These are phyloP conservation scores for Chaunax sp. DNA, from an alignment of 2,797 vertebrate genomes.

Conservation along the genomic window DNA sequence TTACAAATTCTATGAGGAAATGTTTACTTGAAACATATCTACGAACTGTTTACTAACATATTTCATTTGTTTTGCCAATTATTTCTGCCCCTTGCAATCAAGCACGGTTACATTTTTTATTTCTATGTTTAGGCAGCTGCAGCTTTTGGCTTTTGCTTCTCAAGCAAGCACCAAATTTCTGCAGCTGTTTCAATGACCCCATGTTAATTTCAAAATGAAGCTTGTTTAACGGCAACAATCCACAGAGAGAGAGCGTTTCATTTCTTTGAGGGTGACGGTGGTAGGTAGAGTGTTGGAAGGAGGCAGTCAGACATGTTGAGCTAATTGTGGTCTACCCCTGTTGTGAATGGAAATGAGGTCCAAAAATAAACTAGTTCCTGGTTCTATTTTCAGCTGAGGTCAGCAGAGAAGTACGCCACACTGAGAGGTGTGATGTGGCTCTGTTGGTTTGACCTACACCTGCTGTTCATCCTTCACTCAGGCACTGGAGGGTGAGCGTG, in stretches of 20 bases:
- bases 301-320: constrained; percentile 61
- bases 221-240: not conserved
- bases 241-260: not conserved
- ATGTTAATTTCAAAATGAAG: too few relatives aligned
- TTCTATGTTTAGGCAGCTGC: too few relatives aligned
- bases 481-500: constrained; percentile 52
- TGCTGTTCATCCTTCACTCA: constrained; percentile 76
- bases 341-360: constrained; percentile 79
- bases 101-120: too few relatives aligned
- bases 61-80: too few relatives aligned
- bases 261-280: constrained; percentile 3
- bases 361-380: constrained; percentile 79
- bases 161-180: too few relatives aligned
- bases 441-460: constrained; percentile 77
- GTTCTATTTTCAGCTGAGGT: constrained; percentile 82
- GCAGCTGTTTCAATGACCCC: too few relatives aligned
- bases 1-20: too few relatives aligned
- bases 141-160: too few relatives aligned
- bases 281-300: constrained; percentile 25
- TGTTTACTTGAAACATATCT: not conserved
- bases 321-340: constrained; percentile 76
- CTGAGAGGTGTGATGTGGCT: constrained; percentile 73
- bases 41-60: not conserved
- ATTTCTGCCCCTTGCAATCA: too few relatives aligned
- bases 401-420: constrained; percentile 74